Evolutionary conservation across 2,888 invertebrate species (phyloP).

Genomic region (Tetrapedia diversipes): DNA sequence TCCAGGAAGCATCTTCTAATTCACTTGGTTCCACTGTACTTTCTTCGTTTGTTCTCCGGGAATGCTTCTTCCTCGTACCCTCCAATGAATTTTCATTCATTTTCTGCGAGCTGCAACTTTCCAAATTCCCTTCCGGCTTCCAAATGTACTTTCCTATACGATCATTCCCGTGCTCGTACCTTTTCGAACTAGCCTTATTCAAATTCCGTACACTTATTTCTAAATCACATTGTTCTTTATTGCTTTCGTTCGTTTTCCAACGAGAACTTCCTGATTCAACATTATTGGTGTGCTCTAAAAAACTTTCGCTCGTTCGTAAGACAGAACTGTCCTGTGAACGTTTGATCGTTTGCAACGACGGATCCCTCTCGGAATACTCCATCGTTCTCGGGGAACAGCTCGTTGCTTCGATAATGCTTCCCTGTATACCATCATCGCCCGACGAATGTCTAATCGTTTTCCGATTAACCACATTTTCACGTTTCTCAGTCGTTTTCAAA

Average conservation of each 20-base stretch:
- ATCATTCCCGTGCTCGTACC: neutral
- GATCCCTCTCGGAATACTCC: conserved; percentile 17
- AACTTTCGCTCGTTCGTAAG: conserved; percentile 36
- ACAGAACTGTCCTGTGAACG: conserved; percentile 8
- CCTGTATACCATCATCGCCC: neutral
- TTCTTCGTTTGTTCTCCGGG: neutral
- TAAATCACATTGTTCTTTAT: neutral
- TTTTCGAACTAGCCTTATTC: neutral
- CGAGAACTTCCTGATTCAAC: conserved; percentile 1
- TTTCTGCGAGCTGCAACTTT: neutral
- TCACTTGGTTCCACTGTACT: neutral
- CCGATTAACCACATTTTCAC: neutral
- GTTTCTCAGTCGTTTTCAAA: conserved; percentile 19
- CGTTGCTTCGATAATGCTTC: neutral
- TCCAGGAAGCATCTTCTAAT: neutral
- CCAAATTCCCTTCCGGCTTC: neutral
- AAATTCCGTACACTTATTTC: neutral
- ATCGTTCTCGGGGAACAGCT: conserved; percentile 6
- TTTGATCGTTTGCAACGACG: conserved; percentile 21
- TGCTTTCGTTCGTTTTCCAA: neutral
- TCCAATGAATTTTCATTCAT: neutral
- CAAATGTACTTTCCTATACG: neutral
- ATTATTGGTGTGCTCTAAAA: neutral
- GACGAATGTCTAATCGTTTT: neutral
- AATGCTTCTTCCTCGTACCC: neutral